Conservation (phyloP, 1,140 invertebrate genomes). For the Drosophila biarmipes region DNA sequence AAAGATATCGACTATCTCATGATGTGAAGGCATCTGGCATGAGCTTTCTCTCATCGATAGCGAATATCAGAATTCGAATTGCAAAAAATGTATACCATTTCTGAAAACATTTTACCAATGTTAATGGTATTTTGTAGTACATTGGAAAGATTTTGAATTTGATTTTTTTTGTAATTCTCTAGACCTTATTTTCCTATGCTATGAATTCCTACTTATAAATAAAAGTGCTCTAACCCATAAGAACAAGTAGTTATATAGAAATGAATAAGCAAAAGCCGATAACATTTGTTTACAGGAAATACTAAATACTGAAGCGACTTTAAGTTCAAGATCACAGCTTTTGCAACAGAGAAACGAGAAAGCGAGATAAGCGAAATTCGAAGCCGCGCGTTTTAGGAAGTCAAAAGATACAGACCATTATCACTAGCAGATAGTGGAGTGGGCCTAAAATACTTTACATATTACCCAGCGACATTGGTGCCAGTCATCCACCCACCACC, state of each 20-base stretch:
- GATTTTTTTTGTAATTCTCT: too few species aligned
- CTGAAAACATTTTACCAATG: too few species aligned
- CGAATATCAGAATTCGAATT: background rate
- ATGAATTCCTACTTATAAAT: too few species aligned
- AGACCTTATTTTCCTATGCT: too few species aligned
- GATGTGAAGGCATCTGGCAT: conserved; percentile 3
- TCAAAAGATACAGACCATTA: conserved; percentile 15
- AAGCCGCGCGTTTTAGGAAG: conserved; percentile 1
- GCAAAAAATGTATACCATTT: too few species aligned
- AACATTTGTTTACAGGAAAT: conserved; percentile 42
- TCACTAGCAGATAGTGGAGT: conserved; percentile 22
- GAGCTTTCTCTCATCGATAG: conserved; percentile 26
- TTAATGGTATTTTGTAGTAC: too few species aligned
- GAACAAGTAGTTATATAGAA: background rate
- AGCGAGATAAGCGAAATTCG: conserved; percentile 12
- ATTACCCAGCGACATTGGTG: conserved; percentile 14
- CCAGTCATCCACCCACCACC: conserved; percentile 26
- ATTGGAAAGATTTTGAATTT: too few species aligned
- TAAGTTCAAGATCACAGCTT: conserved; percentile 17
- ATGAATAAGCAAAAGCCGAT: conserved; percentile 11
- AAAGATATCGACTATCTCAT: conserved; percentile 2
- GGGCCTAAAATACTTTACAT: conserved; percentile 30
- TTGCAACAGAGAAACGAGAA: conserved; percentile 10
- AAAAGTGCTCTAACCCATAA: background rate
- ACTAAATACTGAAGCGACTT: conserved; percentile 2